Percentiles rank a stretch among this genome's conserved stretches.
These are phyloP conservation scores for Oryzias dopingdopingensis DNA, from an alignment of 2,797 vertebrate species.

Conservation along the genomic window DNA sequence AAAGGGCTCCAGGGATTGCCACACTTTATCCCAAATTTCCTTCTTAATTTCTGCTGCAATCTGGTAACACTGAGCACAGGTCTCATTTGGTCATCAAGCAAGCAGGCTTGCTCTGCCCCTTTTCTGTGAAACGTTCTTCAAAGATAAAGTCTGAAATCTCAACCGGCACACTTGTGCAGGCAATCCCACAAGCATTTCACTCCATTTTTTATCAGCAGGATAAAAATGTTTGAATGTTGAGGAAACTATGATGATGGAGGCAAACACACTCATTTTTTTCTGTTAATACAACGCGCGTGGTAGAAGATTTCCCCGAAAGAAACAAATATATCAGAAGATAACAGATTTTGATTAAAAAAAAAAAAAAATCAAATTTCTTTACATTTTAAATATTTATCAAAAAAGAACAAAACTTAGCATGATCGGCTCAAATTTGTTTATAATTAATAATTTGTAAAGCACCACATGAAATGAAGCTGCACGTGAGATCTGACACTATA, in stretches of 20 bases:
- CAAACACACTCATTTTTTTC: too few species aligned
- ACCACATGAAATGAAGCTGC: too few species aligned
- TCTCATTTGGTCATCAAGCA: conserved; percentile 50
- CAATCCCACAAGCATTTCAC: conserved; percentile 44
- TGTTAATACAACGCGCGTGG: too few species aligned
- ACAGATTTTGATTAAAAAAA: too few species aligned
- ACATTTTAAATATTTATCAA: too few species aligned
- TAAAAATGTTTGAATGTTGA: conserved; percentile 36
- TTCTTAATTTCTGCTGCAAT: conserved; percentile 55
- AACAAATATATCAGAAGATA: too few species aligned
- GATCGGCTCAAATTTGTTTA: too few species aligned
- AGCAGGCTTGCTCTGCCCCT: conserved; percentile 14
- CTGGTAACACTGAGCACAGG: conserved; percentile 55
- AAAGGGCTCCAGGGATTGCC: conserved; percentile 53
- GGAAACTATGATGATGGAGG: conserved; percentile 29
- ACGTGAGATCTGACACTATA: too few species aligned
- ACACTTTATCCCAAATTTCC: conserved; percentile 55
- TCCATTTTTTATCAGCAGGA: conserved; percentile 37
- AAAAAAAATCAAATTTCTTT: too few species aligned
- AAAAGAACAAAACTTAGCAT: too few species aligned
- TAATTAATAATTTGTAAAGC: too few species aligned
- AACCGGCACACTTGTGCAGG: conserved; percentile 57
- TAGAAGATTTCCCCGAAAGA: too few species aligned
- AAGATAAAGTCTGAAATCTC: conserved; percentile 52
- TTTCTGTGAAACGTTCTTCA: conserved; percentile 41